Conservation (phyloP, 2,113 vertebrate genomes). For the Micronycteris hirsuta region DNA sequence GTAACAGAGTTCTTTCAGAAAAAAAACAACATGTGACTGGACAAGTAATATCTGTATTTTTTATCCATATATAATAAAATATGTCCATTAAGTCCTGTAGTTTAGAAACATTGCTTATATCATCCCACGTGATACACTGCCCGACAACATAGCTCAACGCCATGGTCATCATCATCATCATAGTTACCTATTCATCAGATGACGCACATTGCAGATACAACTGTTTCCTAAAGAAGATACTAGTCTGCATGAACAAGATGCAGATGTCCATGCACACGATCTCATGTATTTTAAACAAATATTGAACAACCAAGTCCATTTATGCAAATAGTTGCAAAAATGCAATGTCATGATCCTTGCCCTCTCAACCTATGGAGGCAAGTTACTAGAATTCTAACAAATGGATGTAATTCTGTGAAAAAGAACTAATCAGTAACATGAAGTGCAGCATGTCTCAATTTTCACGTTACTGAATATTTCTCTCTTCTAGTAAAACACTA, state of each 20-base stretch:
- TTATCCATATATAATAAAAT: neutral
- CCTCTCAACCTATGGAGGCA: neutral
- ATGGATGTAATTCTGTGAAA: neutral
- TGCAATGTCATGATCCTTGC: neutral
- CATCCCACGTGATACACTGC: neutral
- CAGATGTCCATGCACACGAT: neutral
- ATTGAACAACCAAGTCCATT: neutral
- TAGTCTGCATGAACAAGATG: neutral
- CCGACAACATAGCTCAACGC: neutral
- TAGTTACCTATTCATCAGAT: neutral
- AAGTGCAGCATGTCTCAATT: neutral
- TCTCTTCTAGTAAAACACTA: neutral
- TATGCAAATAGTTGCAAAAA: neutral
- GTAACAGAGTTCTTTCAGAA: neutral
- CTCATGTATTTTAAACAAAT: slow-evolving; percentile 2
- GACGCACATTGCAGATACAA: neutral
- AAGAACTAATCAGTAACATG: neutral
- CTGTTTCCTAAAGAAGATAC: neutral
- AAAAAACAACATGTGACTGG: neutral
- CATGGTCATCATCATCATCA: neutral
- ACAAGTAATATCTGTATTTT: neutral
- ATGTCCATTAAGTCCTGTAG: neutral
- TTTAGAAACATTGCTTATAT: slow-evolving; percentile 13
- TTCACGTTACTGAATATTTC: neutral
- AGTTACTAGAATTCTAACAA: slow-evolving; percentile 14